Evolutionary conservation across 2,888 invertebrate genomes (phyloP), one percentile per base, ranked within the genome.

Genomic region (Rhingia rostrata): DNA sequence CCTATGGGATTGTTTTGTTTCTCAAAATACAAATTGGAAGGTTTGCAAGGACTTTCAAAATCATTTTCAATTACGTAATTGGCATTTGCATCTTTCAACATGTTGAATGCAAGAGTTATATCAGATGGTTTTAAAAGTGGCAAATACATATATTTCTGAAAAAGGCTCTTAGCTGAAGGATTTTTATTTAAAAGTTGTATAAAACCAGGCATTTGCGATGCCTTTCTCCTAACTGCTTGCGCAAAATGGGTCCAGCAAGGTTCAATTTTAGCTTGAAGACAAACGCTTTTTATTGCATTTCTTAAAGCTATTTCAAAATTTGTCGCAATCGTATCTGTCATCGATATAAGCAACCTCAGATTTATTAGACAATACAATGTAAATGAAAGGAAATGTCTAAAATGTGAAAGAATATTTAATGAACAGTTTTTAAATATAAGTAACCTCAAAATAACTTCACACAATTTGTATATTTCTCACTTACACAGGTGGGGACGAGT

Each of bases 371-470:
- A 63, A 56, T 30, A 66, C 41, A 41, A 64, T 66, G 33, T 58
- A 64, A 12, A 74, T 64, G 37, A 66, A 75, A 58, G 45, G 53
- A 58, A 74, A 74, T 54, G 33, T 74, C 66, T 74, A 9, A 66
- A 66, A 74, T 66, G 6, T 66, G 32, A 66, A 35, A 49, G 33
- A 74, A 47, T 10, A 51, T 14, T 58, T 66, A 74, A 66, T 39
- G 30, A 51, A 41, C 41, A 53, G 32, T 32, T 53, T 45, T 67
- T 35, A 63, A 47, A 61, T 61, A 41, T 12, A 60, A 60, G 60
- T 33, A 32, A 32, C 43, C 10, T 43, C n/a, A 9, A n/a, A 1
- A 43, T n/a, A n/a, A n/a, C n/a, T n/a, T n/a, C n/a, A n/a, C n/a
- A n/a, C n/a, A n/a, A n/a, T n/a, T n/a, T n/a, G n/a, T 7, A 7